Evolutionary conservation across 23 tunicate genomes (phyloP).

Genomic region (Trididemnum clinides): DNA sequence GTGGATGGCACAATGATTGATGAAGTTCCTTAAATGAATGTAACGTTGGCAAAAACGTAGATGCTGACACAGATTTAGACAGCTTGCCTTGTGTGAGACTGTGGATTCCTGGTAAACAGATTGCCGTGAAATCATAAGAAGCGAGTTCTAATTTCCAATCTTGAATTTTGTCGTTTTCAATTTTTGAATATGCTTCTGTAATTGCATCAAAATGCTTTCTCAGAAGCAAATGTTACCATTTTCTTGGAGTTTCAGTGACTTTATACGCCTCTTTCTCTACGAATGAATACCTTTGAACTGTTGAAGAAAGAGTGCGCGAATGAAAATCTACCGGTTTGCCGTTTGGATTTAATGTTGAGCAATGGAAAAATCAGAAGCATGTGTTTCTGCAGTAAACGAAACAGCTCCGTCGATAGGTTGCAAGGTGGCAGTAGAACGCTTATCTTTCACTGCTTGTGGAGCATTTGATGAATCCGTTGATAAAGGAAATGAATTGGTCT

Average conservation of each 20-base stretch:
- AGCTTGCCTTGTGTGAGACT: conserved; percentile 14
- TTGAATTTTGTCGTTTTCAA: not conserved
- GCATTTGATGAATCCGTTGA: not conserved
- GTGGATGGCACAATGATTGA: not conserved
- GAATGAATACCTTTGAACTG: not conserved
- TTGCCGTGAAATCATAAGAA: not conserved
- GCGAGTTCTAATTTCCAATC: not conserved
- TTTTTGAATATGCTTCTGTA: not conserved
- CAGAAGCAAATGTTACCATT: conserved; percentile 22
- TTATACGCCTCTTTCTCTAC: conserved; percentile 32
- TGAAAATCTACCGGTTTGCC: no score
- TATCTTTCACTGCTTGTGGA: not conserved
- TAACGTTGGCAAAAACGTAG: not conserved
- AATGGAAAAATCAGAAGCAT: not conserved
- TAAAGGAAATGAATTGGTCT: not conserved
- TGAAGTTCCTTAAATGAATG: not conserved
- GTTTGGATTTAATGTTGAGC: not conserved
- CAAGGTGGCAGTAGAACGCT: not conserved
- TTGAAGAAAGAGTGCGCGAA: not conserved
- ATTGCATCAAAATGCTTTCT: not conserved
- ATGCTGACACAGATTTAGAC: not conserved
- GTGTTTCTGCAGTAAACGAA: not conserved
- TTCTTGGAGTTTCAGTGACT: conserved; percentile 7
- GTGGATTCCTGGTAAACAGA: not conserved
- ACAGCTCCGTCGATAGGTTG: not conserved